Conservation (phyloP, 2,113 vertebrate genomes). For the Sigmodon hispidus region DNA sequence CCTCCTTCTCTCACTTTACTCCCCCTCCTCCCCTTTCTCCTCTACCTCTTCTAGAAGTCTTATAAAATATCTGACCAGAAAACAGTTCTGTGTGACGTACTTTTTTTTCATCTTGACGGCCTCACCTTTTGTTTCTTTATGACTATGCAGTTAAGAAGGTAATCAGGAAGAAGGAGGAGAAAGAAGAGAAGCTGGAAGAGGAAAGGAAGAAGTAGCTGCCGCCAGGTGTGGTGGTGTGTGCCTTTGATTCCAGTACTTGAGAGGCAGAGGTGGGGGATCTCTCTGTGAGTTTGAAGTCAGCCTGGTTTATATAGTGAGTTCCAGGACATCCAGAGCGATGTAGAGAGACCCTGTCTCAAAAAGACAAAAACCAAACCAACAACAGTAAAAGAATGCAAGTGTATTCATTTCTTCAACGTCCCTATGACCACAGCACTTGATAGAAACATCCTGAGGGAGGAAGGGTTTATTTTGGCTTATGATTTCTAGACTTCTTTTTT, state of each 20-base stretch:
- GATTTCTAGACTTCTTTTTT: not conserved
- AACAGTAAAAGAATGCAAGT: not conserved
- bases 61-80: not conserved
- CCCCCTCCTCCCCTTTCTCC: not conserved
- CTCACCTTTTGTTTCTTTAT: slow-evolving; percentile 27
- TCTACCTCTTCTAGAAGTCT: not conserved
- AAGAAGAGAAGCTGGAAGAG: not conserved
- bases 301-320: not conserved
- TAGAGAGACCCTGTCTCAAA: not conserved
- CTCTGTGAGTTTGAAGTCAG: not conserved
- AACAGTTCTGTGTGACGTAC: not conserved
- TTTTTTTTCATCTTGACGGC: slow-evolving; percentile 21
- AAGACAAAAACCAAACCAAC: not conserved
- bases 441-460: too few relatives aligned
- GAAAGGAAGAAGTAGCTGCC: not conserved
- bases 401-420: not conserved
- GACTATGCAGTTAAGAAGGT: slow-evolving; percentile 5
- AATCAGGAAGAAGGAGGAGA: not conserved
- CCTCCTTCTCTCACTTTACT: not conserved
- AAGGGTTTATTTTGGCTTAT: not conserved
- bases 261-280: not conserved
- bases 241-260: not conserved
- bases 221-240: not conserved
- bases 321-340: not conserved
- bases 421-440: not conserved